phyloP scores from a whole-genome alignment of 2,888 invertebrate species.

The Flexamia atlantica region DNA sequence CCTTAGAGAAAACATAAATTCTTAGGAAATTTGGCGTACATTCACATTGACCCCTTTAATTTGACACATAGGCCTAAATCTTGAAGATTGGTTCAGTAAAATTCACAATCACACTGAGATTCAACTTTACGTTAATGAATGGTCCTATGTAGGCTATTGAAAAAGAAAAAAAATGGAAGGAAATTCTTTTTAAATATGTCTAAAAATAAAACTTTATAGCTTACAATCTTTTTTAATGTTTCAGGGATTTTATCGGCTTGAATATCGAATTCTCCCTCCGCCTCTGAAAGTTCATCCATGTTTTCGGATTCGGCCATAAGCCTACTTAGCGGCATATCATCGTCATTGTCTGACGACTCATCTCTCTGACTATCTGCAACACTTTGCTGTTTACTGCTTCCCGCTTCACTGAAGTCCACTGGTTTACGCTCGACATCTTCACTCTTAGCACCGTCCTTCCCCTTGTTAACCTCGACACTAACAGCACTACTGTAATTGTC shows the following conservation, averaged over 20 bases:
- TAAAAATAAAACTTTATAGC: not conserved
- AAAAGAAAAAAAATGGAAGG: no score
- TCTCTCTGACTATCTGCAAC: not conserved
- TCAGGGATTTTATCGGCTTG: constrained; percentile 1
- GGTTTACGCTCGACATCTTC: not conserved
- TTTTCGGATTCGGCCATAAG: constrained; percentile 22
- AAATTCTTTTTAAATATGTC: not conserved
- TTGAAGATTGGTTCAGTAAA: no score
- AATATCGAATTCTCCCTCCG: not conserved
- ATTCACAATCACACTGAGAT: no score
- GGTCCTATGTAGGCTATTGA: no score
- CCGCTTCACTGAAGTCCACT: constrained; percentile 4
- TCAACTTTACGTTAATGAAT: no score
- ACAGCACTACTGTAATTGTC: constrained; percentile 10
- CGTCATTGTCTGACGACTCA: constrained; percentile 9
- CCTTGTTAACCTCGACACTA: not conserved
- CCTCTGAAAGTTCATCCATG: constrained; percentile 27
- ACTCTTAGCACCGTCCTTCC: not conserved
- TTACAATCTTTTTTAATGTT: constrained; percentile 10
- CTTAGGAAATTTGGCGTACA: no score
- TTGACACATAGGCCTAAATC: no score
- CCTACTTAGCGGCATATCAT: constrained; percentile 24
- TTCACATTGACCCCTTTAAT: no score
- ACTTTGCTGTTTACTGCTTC: not conserved
- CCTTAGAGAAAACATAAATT: no score